Conservation (phyloP, 64 coral and sea anemone species). For the Pachyseris speciosa region DNA sequence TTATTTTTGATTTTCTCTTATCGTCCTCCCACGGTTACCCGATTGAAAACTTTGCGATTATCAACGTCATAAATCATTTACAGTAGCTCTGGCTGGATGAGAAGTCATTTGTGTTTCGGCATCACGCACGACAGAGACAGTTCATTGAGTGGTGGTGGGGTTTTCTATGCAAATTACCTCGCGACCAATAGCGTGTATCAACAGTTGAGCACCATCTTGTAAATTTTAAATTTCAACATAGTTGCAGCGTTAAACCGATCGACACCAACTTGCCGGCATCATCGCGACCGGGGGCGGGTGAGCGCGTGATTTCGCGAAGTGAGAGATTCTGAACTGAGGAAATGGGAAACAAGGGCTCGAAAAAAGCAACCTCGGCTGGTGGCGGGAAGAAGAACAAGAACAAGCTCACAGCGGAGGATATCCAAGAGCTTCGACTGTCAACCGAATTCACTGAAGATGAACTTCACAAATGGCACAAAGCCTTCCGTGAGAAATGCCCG, state of each 20-base stretch:
- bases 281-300: neutral
- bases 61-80: conserved; percentile 27
- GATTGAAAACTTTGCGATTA: conserved; percentile 19
- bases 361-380: neutral
- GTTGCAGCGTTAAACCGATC: neutral
- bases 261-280: neutral
- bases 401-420: conserved; percentile 72
- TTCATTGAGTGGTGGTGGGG: neutral
- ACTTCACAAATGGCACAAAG: conserved; percentile 79
- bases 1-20: neutral
- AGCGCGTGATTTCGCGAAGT: neutral
- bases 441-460: conserved; percentile 92
- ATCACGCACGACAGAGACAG: neutral
- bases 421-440: conserved; percentile 78
- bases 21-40: neutral
- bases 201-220: neutral
- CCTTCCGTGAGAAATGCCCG: conserved; percentile 88
- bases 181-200: conserved; percentile 27
- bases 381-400: conserved; percentile 47
- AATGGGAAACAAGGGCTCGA: conserved; percentile 29
- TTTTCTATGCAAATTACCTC: conserved; percentile 43
- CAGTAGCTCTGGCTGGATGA: neutral
- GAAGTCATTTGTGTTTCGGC: neutral
- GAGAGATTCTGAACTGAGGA: neutral
- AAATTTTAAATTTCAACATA: conserved; percentile 46